phyloP scores from a whole-genome alignment of 1,140 invertebrate genomes.

The Sipha flava region DNA sequence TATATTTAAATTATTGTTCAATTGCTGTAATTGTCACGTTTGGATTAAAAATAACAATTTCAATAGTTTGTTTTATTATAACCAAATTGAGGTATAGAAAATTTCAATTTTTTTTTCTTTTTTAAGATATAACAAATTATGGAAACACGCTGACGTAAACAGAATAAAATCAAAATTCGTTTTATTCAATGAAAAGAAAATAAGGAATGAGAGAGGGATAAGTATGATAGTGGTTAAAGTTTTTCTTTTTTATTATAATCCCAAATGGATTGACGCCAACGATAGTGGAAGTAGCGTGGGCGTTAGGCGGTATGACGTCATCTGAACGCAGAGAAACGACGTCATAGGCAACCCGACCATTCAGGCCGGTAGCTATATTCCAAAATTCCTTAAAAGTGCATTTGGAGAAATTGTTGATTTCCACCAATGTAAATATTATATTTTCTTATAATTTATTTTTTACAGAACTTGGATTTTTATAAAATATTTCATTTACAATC shows the following conservation, averaged over 20 bases:
- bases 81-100: too few relatives aligned
- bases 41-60: too few relatives aligned
- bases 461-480: too few relatives aligned
- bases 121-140: too few relatives aligned
- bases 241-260: neutral
- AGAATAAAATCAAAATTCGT: neutral
- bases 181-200: neutral
- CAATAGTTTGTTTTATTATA: too few relatives aligned
- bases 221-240: neutral
- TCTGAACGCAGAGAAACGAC: neutral
- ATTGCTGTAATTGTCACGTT: too few relatives aligned
- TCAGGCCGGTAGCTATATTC: neutral
- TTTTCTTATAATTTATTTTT: neutral
- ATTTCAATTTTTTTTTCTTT: too few relatives aligned
- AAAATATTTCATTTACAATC: too few relatives aligned
- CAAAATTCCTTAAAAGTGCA: constrained; percentile 16
- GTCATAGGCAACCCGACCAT: neutral
- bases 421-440: neutral
- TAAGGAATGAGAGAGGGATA: neutral
- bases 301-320: constrained; percentile 10
- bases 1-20: too few relatives aligned
- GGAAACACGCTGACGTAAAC: neutral
- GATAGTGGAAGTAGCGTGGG: neutral
- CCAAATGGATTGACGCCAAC: constrained; percentile 10
- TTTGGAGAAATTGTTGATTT: neutral